These are phyloP conservation scores for Dascyllus trimaculatus DNA, from an alignment of 2,113 vertebrate species.

Conservation along the genomic window DNA sequence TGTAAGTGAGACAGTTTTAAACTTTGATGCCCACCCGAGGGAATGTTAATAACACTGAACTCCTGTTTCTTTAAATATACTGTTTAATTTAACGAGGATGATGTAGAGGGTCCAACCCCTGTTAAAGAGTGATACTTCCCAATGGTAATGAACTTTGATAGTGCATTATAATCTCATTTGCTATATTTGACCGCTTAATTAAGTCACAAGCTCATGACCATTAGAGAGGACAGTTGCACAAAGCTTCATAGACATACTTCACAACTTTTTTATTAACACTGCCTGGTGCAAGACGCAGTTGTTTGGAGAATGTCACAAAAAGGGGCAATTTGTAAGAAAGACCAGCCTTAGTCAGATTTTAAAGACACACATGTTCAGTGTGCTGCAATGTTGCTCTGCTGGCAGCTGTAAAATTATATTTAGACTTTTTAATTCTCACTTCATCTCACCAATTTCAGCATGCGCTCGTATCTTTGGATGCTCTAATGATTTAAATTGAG, in stretches of 20 bases:
- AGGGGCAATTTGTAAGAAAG: background rate
- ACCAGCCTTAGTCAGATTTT: background rate
- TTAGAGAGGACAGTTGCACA: slow-evolving; percentile 19
- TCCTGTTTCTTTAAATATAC: slow-evolving; percentile 37
- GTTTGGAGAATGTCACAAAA: background rate
- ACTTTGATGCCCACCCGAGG: slow-evolving; percentile 28
- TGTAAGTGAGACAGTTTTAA: slow-evolving; percentile 41
- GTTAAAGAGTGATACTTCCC: slow-evolving; percentile 43
- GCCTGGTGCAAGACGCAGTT: background rate
- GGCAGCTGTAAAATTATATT: no score
- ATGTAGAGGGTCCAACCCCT: slow-evolving; percentile 21
- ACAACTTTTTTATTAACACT: background rate
- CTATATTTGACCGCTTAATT: slow-evolving; percentile 47
- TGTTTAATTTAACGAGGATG: slow-evolving; percentile 43
- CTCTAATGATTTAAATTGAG: background rate
- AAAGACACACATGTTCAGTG: background rate
- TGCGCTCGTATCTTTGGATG: background rate
- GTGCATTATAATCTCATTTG: slow-evolving; percentile 44
- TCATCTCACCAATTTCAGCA: background rate
- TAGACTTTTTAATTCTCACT: background rate
- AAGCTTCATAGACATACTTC: slow-evolving; percentile 14
- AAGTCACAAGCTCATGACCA: slow-evolving; percentile 19
- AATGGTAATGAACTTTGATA: slow-evolving; percentile 46
- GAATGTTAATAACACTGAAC: slow-evolving; percentile 38
- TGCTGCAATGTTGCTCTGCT: background rate